Conservation (phyloP, 2,797 vertebrate species). For the Danio kyathit region DNA sequence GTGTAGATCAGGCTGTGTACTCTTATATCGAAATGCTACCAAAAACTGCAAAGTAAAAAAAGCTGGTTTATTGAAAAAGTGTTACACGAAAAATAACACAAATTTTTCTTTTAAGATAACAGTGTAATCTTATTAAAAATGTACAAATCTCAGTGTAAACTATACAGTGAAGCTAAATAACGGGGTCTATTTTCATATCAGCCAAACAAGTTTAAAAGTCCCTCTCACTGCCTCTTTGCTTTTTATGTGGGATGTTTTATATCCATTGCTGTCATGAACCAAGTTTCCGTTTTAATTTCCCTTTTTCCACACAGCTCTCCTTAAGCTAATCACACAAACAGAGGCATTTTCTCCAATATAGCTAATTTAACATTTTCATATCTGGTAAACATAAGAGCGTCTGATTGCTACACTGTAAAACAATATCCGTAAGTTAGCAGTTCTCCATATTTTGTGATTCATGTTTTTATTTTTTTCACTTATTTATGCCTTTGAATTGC, state of each 20-base stretch:
- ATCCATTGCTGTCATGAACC: not conserved
- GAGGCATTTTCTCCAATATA: not conserved
- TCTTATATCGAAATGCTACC: too few relatives aligned
- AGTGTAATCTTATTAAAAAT: not conserved
- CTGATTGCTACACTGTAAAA: constrained; percentile 21
- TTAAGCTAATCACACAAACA: not conserved
- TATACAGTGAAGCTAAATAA: not conserved
- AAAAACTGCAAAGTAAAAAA: too few relatives aligned
- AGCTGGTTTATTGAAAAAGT: too few relatives aligned
- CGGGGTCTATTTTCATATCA: not conserved
- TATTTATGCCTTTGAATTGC: too few relatives aligned
- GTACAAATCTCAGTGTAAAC: not conserved
- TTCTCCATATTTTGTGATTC: too few relatives aligned
- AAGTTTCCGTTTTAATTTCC: not conserved
- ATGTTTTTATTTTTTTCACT: too few relatives aligned
- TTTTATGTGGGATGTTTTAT: not conserved
- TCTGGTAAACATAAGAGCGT: not conserved
- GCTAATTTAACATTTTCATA: not conserved
- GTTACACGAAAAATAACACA: too few relatives aligned
- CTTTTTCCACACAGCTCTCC: not conserved
- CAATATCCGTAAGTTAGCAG: not conserved
- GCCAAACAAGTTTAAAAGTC: not conserved
- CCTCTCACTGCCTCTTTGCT: not conserved
- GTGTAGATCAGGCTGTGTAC: too few relatives aligned
- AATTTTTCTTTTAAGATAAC: too few relatives aligned